Base-by-base conservation (phyloP, 2,113 vertebrate genomes). In the Loxodonta africana region DNA sequence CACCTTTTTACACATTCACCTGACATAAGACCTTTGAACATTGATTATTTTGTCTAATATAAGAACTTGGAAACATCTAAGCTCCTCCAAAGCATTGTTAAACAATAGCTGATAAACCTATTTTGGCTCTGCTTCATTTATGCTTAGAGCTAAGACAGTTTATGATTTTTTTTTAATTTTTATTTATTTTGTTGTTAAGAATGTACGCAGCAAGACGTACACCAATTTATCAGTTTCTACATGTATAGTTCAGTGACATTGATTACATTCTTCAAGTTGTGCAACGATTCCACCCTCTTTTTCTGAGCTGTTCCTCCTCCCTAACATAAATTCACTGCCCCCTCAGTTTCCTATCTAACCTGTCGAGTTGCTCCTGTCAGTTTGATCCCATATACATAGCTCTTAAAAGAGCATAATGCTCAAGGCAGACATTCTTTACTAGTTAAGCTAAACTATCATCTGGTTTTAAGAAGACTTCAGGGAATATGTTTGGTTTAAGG, bases 71-170 rank as follows among this genome's bases (percentile, higher is more conserved):
- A 63, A 90, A 93, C 18, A 60, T 4, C 51, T 81, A 74, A 74
- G 17, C 30, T 82, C 91, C 82, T 91, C 65, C 69, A 44, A 23
- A 92, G 53, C 20, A 21, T 6, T 62, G 60, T 18, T 0, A 15
- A 87, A 93, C 74, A 71, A 78, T 8, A 15, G 46, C 9, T 63
- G 83, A 57, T 33, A 82, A 46, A 78, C 11, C 30, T 60, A 85
- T 88, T 83, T 67, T 88, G 53, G 11, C 44, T 95, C n/a, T 82
- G 44, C 41, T 95, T 85, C 82, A 63, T 82, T 94, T 87, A 96
- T 73, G 81, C 48, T 80, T 83, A 77, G 30, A 93, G 63, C 67
- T 81, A 78, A 97, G 69, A 37, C 10, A 81, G 57, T 63, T 91
- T 48, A 83, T 60, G 33, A 67, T 90, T 95, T 88, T 37, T 21